A percentile compares a stretch with the other conserved stretches of the same genome.
Evolutionary conservation across 2,888 invertebrate genomes (phyloP).

Genomic region (Osmoderma eremita): DNA sequence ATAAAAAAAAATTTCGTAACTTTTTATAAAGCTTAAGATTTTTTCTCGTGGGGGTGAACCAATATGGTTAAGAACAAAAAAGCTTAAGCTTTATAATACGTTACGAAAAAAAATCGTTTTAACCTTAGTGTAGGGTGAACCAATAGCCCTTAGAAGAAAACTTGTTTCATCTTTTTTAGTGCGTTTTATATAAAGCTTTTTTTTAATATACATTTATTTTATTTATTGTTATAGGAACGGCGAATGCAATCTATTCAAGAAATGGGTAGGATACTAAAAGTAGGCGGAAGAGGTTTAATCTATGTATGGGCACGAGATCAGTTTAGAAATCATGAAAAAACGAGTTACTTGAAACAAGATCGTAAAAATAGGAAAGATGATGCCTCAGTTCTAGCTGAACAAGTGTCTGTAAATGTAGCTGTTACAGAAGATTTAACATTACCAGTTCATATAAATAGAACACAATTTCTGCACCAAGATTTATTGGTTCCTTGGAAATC

Average conservation of each 20-base stretch:
- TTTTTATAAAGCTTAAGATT: too few relatives aligned
- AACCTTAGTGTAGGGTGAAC: too few relatives aligned
- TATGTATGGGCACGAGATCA: conserved; percentile 98
- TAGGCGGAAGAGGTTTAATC: conserved; percentile 81
- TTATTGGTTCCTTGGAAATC: conserved; percentile 96
- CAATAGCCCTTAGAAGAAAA: too few relatives aligned
- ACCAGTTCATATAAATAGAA: conserved; percentile 90
- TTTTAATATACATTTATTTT: too few relatives aligned
- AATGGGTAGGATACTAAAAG: conserved; percentile 77
- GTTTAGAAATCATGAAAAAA: conserved; percentile 71
- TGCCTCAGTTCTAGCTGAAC: conserved; percentile 52
- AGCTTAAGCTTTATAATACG: too few relatives aligned
- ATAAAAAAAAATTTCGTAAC: too few relatives aligned
- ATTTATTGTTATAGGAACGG: conserved; percentile 68
- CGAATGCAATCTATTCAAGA: conserved; percentile 79
- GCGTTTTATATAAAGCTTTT: conserved; percentile 19
- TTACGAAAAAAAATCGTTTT: too few relatives aligned
- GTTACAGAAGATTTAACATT: conserved; percentile 61
- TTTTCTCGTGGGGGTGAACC: too few relatives aligned
- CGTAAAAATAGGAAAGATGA: conserved; percentile 64
- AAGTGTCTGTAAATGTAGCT: conserved; percentile 52
- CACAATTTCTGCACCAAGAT: conserved; percentile 89
- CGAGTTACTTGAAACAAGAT: conserved; percentile 76
- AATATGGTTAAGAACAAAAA: too few relatives aligned
- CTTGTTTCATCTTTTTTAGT: too few relatives aligned